Conservation (phyloP, 2,888 invertebrate species). For the Steinernema carpocapsae region DNA sequence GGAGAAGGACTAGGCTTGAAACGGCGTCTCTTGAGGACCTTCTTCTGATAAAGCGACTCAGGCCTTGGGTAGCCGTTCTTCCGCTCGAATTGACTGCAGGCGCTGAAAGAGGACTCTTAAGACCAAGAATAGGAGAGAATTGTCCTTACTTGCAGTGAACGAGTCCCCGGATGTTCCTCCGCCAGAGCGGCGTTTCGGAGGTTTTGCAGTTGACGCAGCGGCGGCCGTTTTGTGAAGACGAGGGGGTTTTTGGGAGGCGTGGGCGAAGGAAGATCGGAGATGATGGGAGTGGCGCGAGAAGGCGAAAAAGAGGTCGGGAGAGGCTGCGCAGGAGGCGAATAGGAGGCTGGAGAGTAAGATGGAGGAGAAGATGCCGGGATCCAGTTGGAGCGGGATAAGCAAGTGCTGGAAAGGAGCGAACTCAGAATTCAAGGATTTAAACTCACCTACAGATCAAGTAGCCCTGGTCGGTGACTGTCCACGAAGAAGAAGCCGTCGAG, state of each 20-base stretch:
- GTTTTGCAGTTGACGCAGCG: background rate
- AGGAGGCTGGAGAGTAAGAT: too few relatives aligned
- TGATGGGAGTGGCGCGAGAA: too few relatives aligned
- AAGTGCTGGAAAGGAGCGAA: background rate
- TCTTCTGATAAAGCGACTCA: background rate
- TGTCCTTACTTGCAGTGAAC: conserved; percentile 17
- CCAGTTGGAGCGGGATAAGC: background rate
- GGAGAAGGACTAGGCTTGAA: conserved; percentile 18
- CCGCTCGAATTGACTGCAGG: conserved; percentile 3
- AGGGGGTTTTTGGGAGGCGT: too few relatives aligned
- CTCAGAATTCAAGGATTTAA: background rate
- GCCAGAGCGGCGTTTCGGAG: background rate
- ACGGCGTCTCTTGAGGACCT: background rate
- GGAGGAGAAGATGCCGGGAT: background rate
- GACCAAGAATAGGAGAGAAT: background rate
- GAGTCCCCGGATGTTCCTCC: background rate
- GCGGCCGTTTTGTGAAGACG: too few relatives aligned
- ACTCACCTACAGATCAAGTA: background rate
- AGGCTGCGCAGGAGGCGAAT: too few relatives aligned
- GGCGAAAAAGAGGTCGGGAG: too few relatives aligned
- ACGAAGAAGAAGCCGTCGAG: too few relatives aligned
- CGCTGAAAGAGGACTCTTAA: background rate
- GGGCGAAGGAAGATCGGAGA: too few relatives aligned
- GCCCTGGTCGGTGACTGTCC: background rate
- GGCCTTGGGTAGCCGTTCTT: background rate